phyloP scores from a whole-genome alignment of 2,113 vertebrate species.

The Gadus chalcogrammus region DNA sequence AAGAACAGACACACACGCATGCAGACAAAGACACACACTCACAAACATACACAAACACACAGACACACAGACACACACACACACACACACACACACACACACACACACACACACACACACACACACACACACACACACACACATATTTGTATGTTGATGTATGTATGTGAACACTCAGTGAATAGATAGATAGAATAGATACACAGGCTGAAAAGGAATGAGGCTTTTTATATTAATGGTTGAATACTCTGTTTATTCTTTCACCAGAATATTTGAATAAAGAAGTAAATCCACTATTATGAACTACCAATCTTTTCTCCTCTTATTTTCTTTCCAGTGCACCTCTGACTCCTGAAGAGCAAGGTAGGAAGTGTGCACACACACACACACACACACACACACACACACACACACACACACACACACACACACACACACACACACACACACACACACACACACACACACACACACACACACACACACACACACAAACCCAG shows the following conservation, averaged over 20 bases:
- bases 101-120: no score
- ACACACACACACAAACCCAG: no score
- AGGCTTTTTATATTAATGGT: no score
- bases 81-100: no score
- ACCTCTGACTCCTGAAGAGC: constrained; percentile 9
- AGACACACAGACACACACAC: no score
- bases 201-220: background rate
- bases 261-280: no score
- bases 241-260: no score
- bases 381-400: constrained; percentile 2
- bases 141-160: no score
- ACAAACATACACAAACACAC: background rate
- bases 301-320: background rate
- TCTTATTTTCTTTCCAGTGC: background rate
- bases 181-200: background rate
- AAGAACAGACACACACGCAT: background rate
- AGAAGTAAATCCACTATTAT: background rate
- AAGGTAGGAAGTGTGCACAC: background rate
- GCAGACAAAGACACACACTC: constrained; percentile 8
- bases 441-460: no score
- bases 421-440: background rate
- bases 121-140: no score
- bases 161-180: background rate
- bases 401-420: constrained; percentile 6
- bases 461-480: no score